Evolutionary conservation across 2,888 invertebrate genomes (phyloP).

Genomic region (Exocentrus adspersus): DNA sequence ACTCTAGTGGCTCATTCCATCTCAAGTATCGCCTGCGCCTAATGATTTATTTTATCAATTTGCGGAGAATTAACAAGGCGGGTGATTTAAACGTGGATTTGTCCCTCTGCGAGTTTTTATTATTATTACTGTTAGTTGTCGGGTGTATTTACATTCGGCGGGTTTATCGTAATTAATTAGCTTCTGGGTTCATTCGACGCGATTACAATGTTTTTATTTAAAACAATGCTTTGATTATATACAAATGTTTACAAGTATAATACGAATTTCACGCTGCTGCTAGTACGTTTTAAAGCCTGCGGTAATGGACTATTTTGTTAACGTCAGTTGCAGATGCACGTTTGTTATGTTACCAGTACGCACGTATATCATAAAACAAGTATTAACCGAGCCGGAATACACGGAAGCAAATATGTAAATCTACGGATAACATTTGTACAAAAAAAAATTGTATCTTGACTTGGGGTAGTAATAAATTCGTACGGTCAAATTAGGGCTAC

Average conservation of each 20-base stretch:
- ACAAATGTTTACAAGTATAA: neutral
- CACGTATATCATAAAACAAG: neutral
- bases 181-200: no score
- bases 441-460: neutral
- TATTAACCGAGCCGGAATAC: neutral
- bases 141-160: no score
- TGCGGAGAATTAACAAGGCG: constrained; percentile 2
- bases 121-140: no score
- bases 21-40: neutral
- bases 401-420: no score
- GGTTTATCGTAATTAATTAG: no score
- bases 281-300: neutral
- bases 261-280: neutral
- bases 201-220: no score
- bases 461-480: neutral
- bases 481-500: neutral
- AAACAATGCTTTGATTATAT: no score
- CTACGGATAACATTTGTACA: no score
- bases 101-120: no score
- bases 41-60: constrained; percentile 16
- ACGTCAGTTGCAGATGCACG: neutral
- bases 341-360: neutral
- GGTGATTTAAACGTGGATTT: neutral
- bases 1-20: no score
- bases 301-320: neutral